Conservation (phyloP, 2,797 vertebrate genomes). For the Sebastes oblongus region DNA sequence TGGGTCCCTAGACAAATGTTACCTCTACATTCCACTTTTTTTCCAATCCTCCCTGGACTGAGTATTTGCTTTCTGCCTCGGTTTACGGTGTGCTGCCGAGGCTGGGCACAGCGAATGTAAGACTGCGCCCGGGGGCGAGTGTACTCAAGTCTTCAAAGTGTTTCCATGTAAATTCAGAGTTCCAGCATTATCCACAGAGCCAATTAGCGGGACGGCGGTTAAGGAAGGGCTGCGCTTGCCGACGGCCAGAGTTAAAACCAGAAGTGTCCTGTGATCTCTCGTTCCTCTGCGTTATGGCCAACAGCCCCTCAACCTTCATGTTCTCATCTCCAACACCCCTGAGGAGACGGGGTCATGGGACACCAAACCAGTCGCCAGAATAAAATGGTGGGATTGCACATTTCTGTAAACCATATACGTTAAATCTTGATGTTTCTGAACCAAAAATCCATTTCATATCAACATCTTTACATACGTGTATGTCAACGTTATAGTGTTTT, state of each 20-base stretch:
- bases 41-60: conserved; percentile 34
- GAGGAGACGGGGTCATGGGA: background rate
- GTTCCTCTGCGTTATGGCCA: conserved; percentile 24
- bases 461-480: no score
- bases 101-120: conserved; percentile 28
- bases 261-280: conserved; percentile 51
- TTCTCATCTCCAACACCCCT: conserved; percentile 10
- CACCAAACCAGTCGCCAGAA: background rate
- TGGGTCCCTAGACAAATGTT: conserved; percentile 54
- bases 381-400: background rate
- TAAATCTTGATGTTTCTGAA: accelerated
- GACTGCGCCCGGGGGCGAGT: conserved; percentile 32
- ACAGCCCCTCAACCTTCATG: conserved; percentile 11
- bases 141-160: conserved; percentile 61
- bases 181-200: conserved; percentile 49
- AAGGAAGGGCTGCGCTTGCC: conserved; percentile 22
- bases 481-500: no score
- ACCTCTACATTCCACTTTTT: conserved; percentile 28
- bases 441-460: accelerated
- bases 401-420: background rate
- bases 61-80: conserved; percentile 51
- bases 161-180: conserved; percentile 60
- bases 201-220: conserved; percentile 58
- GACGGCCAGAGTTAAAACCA: conserved; percentile 43
- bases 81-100: conserved; percentile 11